A percentile compares a stretch with the other conserved stretches of the same genome.
Evolutionary conservation across 92 coral and sea anemone species (phyloP).

Genomic region (Palythoa grandiflora): DNA sequence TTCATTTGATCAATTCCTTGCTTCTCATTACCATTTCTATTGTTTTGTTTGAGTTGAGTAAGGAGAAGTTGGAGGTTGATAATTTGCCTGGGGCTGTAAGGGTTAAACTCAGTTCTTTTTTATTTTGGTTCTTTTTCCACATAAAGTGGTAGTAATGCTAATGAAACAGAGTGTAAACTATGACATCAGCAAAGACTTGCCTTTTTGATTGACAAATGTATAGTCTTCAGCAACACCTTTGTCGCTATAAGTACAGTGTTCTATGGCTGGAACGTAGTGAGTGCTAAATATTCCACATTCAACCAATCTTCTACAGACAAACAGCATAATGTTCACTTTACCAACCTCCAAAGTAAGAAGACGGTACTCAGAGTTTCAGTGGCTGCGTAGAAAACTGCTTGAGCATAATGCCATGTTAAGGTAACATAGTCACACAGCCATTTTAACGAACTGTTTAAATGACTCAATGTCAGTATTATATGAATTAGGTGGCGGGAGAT

Average conservation of each 20-base stretch:
- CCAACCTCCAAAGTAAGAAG: slow-evolving; percentile 43
- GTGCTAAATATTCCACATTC: background rate
- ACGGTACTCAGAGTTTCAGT: slow-evolving; percentile 40
- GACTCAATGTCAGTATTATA: background rate
- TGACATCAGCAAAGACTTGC: background rate
- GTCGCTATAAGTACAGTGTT: too few relatives aligned
- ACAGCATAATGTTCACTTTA: slow-evolving; percentile 30
- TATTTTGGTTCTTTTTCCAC: too few relatives aligned
- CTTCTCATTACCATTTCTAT: too few relatives aligned
- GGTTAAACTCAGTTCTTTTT: too few relatives aligned
- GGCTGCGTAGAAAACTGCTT: slow-evolving; percentile 30
- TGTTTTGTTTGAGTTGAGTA: too few relatives aligned
- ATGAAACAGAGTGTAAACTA: background rate
- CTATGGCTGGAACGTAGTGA: background rate
- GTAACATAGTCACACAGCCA: background rate
- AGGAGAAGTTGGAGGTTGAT: too few relatives aligned
- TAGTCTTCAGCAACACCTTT: too few relatives aligned
- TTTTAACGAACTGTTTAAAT: background rate
- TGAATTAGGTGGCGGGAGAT: too few relatives aligned
- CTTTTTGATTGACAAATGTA: too few relatives aligned
- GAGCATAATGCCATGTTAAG: slow-evolving; percentile 33
- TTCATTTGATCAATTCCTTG: too few relatives aligned
- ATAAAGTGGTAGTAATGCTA: too few relatives aligned
- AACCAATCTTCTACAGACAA: slow-evolving; percentile 18
- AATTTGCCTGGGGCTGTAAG: too few relatives aligned